Evolutionary conservation across 2,888 invertebrate genomes (phyloP).

Genomic region (Hydraecia micacea): DNA sequence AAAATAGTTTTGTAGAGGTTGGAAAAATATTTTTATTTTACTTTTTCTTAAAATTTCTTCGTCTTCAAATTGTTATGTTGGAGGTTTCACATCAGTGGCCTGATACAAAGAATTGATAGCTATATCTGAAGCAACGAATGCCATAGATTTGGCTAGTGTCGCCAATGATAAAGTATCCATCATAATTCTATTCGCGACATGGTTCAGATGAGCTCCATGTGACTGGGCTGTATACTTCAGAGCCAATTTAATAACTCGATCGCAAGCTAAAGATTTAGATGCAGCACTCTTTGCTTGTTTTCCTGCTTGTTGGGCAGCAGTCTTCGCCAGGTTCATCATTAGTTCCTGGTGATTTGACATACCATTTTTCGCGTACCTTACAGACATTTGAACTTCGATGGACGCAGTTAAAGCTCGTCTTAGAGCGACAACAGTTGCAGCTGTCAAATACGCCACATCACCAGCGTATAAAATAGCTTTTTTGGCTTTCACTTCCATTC

Average conservation of each 20-base stretch:
- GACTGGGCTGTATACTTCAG: constrained; percentile 87
- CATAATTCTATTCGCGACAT: constrained; percentile 86
- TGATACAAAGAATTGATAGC: constrained; percentile 87
- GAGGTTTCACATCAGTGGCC: constrained; percentile 86
- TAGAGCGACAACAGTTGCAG: constrained; percentile 87
- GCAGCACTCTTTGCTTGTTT: constrained; percentile 87
- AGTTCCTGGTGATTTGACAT: constrained; percentile 87
- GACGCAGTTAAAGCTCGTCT: constrained; percentile 87
- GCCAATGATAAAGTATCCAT: constrained; percentile 87
- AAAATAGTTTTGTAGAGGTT: background rate
- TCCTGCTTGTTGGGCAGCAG: constrained; percentile 88
- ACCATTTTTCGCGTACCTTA: constrained; percentile 84
- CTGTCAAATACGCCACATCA: constrained; percentile 87
- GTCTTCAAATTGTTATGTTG: constrained; percentile 70
- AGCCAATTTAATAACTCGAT: constrained; percentile 85
- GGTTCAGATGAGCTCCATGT: constrained; percentile 84
- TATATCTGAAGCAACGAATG: constrained; percentile 87
- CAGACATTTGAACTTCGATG: constrained; percentile 88
- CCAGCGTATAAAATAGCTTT: constrained; percentile 88
- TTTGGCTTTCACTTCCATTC: constrained; percentile 85
- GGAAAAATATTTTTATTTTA: background rate
- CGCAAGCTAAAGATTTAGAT: constrained; percentile 85
- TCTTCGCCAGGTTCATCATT: constrained; percentile 88
- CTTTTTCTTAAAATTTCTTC: background rate
- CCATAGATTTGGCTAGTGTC: constrained; percentile 87